Evolutionary conservation across 2,888 invertebrate species (phyloP), one percentile per base, ranked within the genome.

Genomic region (Cephus spinipes): DNA sequence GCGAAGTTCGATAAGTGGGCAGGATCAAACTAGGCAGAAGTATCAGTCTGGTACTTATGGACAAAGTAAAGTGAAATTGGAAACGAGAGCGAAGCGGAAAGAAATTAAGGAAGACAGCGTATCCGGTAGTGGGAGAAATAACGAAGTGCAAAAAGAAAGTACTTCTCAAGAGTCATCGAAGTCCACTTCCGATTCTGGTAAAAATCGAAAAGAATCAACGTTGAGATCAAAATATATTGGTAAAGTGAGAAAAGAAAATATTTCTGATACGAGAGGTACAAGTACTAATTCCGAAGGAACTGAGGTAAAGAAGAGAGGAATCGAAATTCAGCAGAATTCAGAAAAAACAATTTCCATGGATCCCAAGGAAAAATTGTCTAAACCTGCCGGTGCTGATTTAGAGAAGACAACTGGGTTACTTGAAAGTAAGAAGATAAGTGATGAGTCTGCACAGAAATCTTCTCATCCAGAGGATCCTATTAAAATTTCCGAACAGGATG

Each of bases 1-100:
- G 31, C 74, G 77, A 6, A 69, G 32, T 35, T 32, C 77, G 1
- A 71, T 73, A 30, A 15, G 34, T 30, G 76, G 74, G 9, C 77
- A 80, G 11, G 84, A 85, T 3, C 12, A n/a, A 4, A 74, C 76
- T 12, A 85, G 76, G 68, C 85, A 81, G 33, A 85, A 83, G 55
- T 81, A 76, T 30, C 1, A n/a, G 75, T 74, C 79, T 3, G 68
- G 74, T 35, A 55, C 69, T n/a, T 11, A 77, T 74, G 32, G 35
- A 4, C 76, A 83, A 4, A 34, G 74, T 4, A 87, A 84, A 78
- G n/a, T 81, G 11, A 86, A 85, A 73, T 82, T 83, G 23, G 84
- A 84, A n/a, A 23, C 73, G 4, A 83, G 81, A 4, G 32, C 81
- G 0, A 85, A 86, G 12, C 77, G 79, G 12, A 84, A 84, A 69